Evolutionary conservation across 2,888 invertebrate species (phyloP).

Genomic region (Schrankia costaestrigalis): DNA sequence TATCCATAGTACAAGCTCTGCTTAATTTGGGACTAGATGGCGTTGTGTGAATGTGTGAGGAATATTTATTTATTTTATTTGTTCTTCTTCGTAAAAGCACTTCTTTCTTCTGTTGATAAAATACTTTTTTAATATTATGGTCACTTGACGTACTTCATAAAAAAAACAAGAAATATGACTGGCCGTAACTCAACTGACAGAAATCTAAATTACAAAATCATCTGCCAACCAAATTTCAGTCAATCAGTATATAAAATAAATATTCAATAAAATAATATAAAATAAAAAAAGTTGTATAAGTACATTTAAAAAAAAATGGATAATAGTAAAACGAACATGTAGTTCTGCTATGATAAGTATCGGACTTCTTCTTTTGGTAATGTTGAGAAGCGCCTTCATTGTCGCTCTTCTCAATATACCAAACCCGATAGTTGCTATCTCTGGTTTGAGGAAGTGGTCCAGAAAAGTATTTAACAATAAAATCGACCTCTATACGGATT

Average conservation of each 20-base stretch:
- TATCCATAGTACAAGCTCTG: too few relatives aligned
- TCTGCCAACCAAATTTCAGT: slow-evolving; percentile 13
- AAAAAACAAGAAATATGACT: slow-evolving; percentile 12
- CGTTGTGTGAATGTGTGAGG: too few relatives aligned
- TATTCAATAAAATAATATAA: slow-evolving; percentile 12
- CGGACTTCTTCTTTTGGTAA: slow-evolving; percentile 48
- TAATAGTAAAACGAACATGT: slow-evolving; percentile 17
- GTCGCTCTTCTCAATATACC: slow-evolving; percentile 63
- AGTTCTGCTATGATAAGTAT: slow-evolving; percentile 46
- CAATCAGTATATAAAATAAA: slow-evolving; percentile 2
- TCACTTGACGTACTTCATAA: too few relatives aligned
- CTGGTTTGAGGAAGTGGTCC: slow-evolving; percentile 63
- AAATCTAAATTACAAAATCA: slow-evolving; percentile 11
- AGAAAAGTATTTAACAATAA: slow-evolving; percentile 57
- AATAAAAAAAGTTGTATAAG: slow-evolving; percentile 24
- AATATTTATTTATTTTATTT: too few relatives aligned
- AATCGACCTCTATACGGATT: slow-evolving; percentile 68
- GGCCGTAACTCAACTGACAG: slow-evolving; percentile 5
- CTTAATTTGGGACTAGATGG: too few relatives aligned
- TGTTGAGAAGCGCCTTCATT: slow-evolving; percentile 61
- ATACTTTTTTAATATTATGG: too few relatives aligned
- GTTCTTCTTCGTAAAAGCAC: too few relatives aligned
- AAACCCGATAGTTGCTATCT: slow-evolving; percentile 55
- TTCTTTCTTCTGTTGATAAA: too few relatives aligned
- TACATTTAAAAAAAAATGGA: slow-evolving; percentile 20